These are phyloP conservation scores for Dicycla oo DNA, from an alignment of 2,888 invertebrate species.

Conservation along the genomic window DNA sequence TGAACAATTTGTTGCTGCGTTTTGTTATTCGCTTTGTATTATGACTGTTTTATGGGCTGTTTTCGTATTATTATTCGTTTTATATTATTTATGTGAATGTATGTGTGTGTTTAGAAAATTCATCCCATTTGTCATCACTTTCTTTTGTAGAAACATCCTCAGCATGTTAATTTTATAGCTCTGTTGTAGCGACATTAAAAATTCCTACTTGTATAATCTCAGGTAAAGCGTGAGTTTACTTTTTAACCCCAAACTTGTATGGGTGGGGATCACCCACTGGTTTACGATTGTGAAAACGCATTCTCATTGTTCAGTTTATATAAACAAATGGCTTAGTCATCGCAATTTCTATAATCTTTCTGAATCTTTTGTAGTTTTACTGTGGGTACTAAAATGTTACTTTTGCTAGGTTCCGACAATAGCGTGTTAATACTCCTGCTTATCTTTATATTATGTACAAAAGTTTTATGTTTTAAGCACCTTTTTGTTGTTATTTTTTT, in stretches of 20 bases:
- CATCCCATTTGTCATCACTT: conserved; percentile 40
- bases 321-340: conserved; percentile 74
- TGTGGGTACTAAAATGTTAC: conserved; percentile 51
- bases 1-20: conserved; percentile 69
- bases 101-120: conserved; percentile 66
- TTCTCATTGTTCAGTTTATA: conserved; percentile 77
- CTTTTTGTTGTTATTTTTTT: conserved; percentile 35
- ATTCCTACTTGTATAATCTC: conserved; percentile 53
- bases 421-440: conserved; percentile 48
- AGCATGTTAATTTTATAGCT: conserved; percentile 44
- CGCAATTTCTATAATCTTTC: conserved; percentile 74
- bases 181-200: conserved; percentile 41
- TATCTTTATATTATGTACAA: conserved; percentile 42
- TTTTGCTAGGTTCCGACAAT: conserved; percentile 58
- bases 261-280: conserved; percentile 74
- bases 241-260: conserved; percentile 64
- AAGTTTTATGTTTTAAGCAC: conserved; percentile 24
- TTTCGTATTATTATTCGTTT: conserved; percentile 49
- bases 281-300: conserved; percentile 71
- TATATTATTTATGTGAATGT: conserved; percentile 48
- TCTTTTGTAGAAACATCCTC: conserved; percentile 35
- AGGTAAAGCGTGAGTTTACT: conserved; percentile 63
- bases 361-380: conserved; percentile 63
- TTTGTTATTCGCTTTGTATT: conserved; percentile 65
- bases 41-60: conserved; percentile 69